phyloP scores from a whole-genome alignment of 2,888 invertebrate species.

The Blera fallax region DNA sequence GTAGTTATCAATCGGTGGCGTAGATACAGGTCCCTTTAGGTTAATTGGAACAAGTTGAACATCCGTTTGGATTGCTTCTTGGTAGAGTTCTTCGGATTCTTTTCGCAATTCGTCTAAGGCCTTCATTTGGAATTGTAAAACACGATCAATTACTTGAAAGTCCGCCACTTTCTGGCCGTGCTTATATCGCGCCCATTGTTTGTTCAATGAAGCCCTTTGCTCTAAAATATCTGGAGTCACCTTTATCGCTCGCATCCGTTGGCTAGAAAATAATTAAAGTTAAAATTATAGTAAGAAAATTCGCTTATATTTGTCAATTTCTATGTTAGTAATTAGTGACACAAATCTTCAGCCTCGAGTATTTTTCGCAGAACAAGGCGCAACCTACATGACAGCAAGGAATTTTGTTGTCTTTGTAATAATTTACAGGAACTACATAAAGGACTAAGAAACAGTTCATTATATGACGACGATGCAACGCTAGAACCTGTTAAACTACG shows the following conservation, averaged over 20 bases:
- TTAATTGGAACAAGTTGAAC: conserved; percentile 86
- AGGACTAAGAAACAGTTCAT: too few relatives aligned
- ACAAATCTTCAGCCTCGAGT: too few relatives aligned
- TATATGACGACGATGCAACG: too few relatives aligned
- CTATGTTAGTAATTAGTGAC: too few relatives aligned
- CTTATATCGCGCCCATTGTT: conserved; percentile 90
- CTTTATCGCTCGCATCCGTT: conserved; percentile 83
- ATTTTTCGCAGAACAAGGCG: too few relatives aligned
- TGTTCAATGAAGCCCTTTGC: conserved; percentile 85
- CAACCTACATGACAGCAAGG: too few relatives aligned
- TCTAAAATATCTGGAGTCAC: conserved; percentile 85
- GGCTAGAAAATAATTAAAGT: conserved; percentile 78
- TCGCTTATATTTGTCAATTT: too few relatives aligned
- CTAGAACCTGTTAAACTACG: too few relatives aligned
- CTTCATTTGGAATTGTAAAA: conserved; percentile 87
- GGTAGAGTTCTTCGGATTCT: conserved; percentile 93
- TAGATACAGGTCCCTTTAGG: conserved; percentile 89
- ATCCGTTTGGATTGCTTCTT: conserved; percentile 93
- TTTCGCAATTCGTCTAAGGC: conserved; percentile 91
- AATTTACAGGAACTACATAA: too few relatives aligned
- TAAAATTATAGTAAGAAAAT: background rate
- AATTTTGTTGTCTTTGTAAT: too few relatives aligned
- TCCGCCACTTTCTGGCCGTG: conserved; percentile 85
- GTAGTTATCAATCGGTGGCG: conserved; percentile 92
- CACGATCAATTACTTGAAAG: conserved; percentile 86